phyloP scores from a whole-genome alignment of 2,113 vertebrate species.

The Cyprinodon tularosa region DNA sequence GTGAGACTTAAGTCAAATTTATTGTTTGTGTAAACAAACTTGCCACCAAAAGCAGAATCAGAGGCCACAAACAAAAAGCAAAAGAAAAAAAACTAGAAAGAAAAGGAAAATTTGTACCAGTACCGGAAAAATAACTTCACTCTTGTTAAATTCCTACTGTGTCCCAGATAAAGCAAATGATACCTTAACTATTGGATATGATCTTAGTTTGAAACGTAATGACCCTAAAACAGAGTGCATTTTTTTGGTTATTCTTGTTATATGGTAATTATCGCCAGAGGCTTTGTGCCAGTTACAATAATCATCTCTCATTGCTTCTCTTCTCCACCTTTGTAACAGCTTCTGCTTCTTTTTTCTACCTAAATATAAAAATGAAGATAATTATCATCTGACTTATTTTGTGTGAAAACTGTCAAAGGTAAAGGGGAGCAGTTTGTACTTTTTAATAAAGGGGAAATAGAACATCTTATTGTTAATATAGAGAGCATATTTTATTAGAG shows the following conservation, averaged over 20 bases:
- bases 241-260: conserved; percentile 64
- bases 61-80: too few relatives aligned
- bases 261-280: conserved; percentile 62
- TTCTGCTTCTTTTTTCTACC: conserved; percentile 16
- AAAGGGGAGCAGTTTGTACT: conserved; percentile 31
- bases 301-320: conserved; percentile 44
- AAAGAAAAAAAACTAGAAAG: too few relatives aligned
- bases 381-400: conserved; percentile 33
- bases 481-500: conserved; percentile 17
- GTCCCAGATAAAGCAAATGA: conserved; percentile 9
- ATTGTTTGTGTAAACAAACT: too few relatives aligned
- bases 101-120: neutral
- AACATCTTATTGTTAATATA: conserved; percentile 5
- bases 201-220: conserved; percentile 46
- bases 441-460: conserved; percentile 21
- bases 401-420: conserved; percentile 41
- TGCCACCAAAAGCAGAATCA: too few relatives aligned
- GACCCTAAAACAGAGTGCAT: conserved; percentile 57
- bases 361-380: conserved; percentile 33
- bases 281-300: conserved; percentile 37
- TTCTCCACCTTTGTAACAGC: conserved; percentile 43
- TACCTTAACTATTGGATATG: conserved; percentile 8
- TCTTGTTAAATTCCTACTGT: neutral
- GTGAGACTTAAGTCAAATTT: too few relatives aligned
- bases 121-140: neutral